Evolutionary conservation across 2,888 invertebrate species (phyloP).

Genomic region (Lymantria dispar): DNA sequence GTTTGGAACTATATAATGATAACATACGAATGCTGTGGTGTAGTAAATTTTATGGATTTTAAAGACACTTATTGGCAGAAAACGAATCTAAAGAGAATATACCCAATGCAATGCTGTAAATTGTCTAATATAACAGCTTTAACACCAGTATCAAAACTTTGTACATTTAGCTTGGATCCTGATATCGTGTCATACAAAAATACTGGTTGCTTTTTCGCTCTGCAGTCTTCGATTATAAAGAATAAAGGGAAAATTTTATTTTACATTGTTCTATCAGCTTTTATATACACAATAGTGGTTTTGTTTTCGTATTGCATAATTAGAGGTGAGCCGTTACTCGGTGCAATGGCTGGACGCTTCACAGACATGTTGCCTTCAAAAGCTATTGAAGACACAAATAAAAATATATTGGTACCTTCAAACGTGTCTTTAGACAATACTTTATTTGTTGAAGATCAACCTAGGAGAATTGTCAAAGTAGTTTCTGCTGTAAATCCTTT

Average conservation of each 20-base stretch:
- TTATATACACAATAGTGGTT: conserved; percentile 45
- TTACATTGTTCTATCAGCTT: conserved; percentile 41
- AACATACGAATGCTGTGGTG: conserved; percentile 67
- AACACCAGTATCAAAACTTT: conserved; percentile 48
- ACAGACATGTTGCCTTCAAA: conserved; percentile 32
- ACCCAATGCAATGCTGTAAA: conserved; percentile 65
- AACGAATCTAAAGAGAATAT: conserved; percentile 41
- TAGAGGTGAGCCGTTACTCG: conserved; percentile 56
- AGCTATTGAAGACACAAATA: conserved; percentile 22
- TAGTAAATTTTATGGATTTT: conserved; percentile 55
- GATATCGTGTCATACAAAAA: conserved; percentile 41
- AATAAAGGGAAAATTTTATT: conserved; percentile 55
- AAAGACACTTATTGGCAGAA: conserved; percentile 54
- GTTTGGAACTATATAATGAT: conserved; percentile 65
- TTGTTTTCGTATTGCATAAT: conserved; percentile 63
- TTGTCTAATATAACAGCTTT: conserved; percentile 47
- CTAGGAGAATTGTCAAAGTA: conserved; percentile 60
- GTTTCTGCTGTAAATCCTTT: conserved; percentile 64
- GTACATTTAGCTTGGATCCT: conserved; percentile 38
- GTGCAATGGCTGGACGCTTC: conserved; percentile 37
- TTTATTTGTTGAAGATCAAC: conserved; percentile 57
- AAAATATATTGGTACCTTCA: conserved; percentile 25
- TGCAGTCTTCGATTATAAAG: conserved; percentile 45
- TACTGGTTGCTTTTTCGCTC: conserved; percentile 53
- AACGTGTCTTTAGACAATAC: conserved; percentile 50